A percentile compares a stretch with the other conserved stretches of the same genome.
These are phyloP conservation scores for Lemur catta DNA, from an alignment of 2,797 vertebrate genomes.

Conservation along the genomic window DNA sequence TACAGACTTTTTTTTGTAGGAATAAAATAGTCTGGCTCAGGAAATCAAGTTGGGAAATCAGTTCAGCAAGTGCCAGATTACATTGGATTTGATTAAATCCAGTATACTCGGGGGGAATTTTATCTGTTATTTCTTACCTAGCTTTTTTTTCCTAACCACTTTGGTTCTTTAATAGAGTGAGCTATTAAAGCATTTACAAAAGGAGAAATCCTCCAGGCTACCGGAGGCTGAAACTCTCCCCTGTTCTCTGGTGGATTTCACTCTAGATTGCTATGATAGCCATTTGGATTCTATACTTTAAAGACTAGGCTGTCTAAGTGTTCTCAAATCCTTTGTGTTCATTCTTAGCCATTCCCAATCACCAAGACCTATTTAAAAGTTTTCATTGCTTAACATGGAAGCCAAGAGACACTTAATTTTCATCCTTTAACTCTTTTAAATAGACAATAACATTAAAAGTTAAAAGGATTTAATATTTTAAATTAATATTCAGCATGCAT, in stretches of 20 bases:
- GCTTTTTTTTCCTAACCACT: background rate
- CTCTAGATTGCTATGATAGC: background rate
- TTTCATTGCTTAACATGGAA: background rate
- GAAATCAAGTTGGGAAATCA: conserved; percentile 58
- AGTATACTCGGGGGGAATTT: background rate
- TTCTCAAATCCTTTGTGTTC: background rate
- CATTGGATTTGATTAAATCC: background rate
- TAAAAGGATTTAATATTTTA: background rate
- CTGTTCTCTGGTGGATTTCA: background rate
- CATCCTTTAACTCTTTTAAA: background rate
- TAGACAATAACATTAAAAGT: background rate
- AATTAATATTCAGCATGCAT: background rate
- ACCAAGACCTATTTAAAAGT: background rate
- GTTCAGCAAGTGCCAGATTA: background rate
- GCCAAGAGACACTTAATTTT: background rate
- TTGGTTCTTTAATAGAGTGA: background rate
- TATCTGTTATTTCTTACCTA: conserved; percentile 25
- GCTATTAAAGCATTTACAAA: conserved; percentile 40
- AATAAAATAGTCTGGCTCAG: conserved; percentile 43
- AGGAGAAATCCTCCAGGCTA: background rate
- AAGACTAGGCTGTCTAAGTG: background rate
- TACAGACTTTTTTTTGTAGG: background rate
- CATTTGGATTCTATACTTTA: background rate
- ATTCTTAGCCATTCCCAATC: background rate
- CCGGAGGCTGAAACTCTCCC: conserved; percentile 46